Percentiles rank a stretch among this genome's conserved stretches.
These are phyloP conservation scores for Octopus sinensis DNA, from an alignment of 1,140 invertebrate species.

Conservation along the genomic window DNA sequence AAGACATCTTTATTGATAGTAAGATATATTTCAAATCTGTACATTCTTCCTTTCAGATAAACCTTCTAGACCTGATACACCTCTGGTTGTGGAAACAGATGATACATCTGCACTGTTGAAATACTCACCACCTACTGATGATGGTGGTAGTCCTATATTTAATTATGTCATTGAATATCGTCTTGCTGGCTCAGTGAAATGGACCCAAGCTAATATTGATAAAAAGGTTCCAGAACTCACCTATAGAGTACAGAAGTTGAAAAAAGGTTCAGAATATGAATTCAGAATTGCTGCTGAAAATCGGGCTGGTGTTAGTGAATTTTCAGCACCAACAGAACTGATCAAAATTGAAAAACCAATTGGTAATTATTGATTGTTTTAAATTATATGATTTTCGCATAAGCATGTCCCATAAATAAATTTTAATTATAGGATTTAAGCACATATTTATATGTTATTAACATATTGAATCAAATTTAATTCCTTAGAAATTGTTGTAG, in stretches of 20 bases:
- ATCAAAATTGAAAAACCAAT: slow-evolving; percentile 44
- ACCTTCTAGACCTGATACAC: slow-evolving; percentile 79
- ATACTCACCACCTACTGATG: slow-evolving; percentile 83
- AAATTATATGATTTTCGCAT: neutral
- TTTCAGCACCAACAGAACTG: slow-evolving; percentile 69
- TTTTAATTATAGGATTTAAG: too few relatives aligned
- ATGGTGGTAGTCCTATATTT: slow-evolving; percentile 92
- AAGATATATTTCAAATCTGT: neutral
- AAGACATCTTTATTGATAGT: too few relatives aligned
- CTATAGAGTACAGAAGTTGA: slow-evolving; percentile 71
- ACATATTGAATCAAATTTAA: neutral
- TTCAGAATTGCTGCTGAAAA: slow-evolving; percentile 95
- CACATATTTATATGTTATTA: too few relatives aligned
- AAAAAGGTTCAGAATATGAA: slow-evolving; percentile 91
- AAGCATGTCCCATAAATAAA: too few relatives aligned
- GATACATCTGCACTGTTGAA: slow-evolving; percentile 88
- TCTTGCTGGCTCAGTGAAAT: slow-evolving; percentile 36
- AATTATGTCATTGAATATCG: slow-evolving; percentile 75
- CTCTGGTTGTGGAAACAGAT: slow-evolving; percentile 86
- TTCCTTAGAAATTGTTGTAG: neutral
- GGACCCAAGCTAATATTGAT: slow-evolving; percentile 45
- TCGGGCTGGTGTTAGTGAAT: slow-evolving; percentile 88
- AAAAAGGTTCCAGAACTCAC: slow-evolving; percentile 43
- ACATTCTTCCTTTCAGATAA: slow-evolving; percentile 43
- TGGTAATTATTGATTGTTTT: slow-evolving; percentile 29